Evolutionary conservation across 2,888 invertebrate species (phyloP).

Genomic region (Hirtodrosophila alboralis): DNA sequence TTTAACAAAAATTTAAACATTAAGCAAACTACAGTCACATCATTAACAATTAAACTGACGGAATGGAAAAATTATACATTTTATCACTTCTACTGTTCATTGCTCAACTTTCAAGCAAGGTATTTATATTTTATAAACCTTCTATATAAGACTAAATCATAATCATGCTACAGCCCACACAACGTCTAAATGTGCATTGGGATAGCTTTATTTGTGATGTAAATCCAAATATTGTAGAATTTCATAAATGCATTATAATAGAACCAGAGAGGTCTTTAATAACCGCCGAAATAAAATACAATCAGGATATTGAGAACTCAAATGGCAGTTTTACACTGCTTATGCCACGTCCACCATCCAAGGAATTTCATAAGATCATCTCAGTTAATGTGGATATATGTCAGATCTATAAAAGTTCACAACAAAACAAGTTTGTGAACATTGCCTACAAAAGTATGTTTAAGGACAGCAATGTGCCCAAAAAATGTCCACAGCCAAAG

Average conservation of each 20-base stretch:
- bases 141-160: too few relatives aligned
- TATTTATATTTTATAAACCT: not conserved
- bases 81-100: slow-evolving; percentile 2
- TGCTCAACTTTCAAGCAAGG: slow-evolving; percentile 1
- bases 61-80: slow-evolving; percentile 5
- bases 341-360: not conserved
- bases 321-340: too few relatives aligned
- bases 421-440: slow-evolving; percentile 26
- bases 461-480: slow-evolving; percentile 17
- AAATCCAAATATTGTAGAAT: slow-evolving; percentile 20
- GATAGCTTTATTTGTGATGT: slow-evolving; percentile 23
- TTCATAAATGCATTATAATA: too few relatives aligned
- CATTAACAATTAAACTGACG: not conserved
- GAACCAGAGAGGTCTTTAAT: too few relatives aligned
- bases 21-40: not conserved
- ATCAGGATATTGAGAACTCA: too few relatives aligned
- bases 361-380: slow-evolving; percentile 23
- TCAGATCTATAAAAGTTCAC: slow-evolving; percentile 16
- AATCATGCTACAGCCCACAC: not conserved
- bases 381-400: slow-evolving; percentile 40
- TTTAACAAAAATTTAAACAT: slow-evolving; percentile 6
- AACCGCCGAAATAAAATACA: too few relatives aligned
- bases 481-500: slow-evolving; percentile 44
- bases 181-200: slow-evolving; percentile 37
- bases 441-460: slow-evolving; percentile 29